phyloP scores from a whole-genome alignment of 1,140 invertebrate genomes.

The Ceratina australensis region DNA sequence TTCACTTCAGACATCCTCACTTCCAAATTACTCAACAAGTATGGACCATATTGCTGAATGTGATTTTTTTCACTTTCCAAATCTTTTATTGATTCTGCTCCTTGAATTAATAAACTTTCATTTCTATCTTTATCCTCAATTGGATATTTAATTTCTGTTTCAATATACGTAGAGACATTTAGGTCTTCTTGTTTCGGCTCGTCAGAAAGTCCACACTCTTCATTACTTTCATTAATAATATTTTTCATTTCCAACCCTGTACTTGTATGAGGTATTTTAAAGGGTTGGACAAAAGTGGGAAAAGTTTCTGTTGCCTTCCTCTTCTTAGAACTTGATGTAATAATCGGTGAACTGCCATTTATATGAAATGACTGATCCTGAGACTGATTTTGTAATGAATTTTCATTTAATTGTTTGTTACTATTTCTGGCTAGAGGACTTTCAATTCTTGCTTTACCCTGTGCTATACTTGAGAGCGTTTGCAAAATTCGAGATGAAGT shows the following conservation, averaged over 20 bases:
- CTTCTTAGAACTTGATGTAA: constrained; percentile 63
- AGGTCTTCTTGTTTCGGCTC: constrained; percentile 16
- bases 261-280: constrained; percentile 68
- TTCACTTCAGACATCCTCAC: constrained; percentile 77
- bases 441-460: constrained; percentile 61
- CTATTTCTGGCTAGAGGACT: constrained; percentile 28
- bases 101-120: constrained; percentile 75
- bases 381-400: neutral
- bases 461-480: constrained; percentile 72
- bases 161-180: constrained; percentile 14
- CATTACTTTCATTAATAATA: constrained; percentile 4
- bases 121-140: constrained; percentile 63
- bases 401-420: constrained; percentile 44
- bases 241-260: constrained; percentile 49
- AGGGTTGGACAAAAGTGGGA: constrained; percentile 56
- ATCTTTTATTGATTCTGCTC: constrained; percentile 62
- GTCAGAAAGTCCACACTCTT: constrained; percentile 21
- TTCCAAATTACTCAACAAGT: constrained; percentile 75
- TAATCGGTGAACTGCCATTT: constrained; percentile 20
- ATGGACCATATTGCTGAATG: constrained; percentile 74
- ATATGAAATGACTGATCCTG: constrained; percentile 13
- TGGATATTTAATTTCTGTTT: constrained; percentile 46
- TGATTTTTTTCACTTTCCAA: constrained; percentile 51
- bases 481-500: constrained; percentile 76
- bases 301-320: constrained; percentile 70